These are phyloP conservation scores for Chrysogorgia sp. DNA, from an alignment of 92 coral and sea anemone species.

Conservation along the genomic window DNA sequence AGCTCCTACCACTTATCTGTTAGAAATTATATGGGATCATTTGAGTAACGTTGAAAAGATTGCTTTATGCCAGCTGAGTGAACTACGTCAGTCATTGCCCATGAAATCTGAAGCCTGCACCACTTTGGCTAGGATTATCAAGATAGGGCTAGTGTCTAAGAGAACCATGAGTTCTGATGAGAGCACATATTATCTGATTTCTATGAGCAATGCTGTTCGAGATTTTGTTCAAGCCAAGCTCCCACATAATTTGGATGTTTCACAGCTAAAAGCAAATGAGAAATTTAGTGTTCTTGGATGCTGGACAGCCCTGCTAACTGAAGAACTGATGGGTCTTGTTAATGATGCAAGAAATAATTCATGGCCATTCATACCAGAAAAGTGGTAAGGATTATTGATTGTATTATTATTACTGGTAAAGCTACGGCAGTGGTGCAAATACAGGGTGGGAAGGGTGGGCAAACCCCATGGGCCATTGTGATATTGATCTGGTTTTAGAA, in stretches of 20 bases:
- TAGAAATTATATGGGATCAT: slow-evolving; percentile 20
- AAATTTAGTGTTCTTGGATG: slow-evolving; percentile 62
- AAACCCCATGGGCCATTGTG: too few relatives aligned
- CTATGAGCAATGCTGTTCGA: slow-evolving; percentile 37
- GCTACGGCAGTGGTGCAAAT: background rate
- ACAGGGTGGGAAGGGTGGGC: too few relatives aligned
- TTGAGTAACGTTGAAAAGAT: slow-evolving; percentile 10
- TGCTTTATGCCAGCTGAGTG: slow-evolving; percentile 61
- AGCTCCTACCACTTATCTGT: slow-evolving; percentile 21
- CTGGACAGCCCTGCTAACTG: slow-evolving; percentile 75
- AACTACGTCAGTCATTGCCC: slow-evolving; percentile 77
- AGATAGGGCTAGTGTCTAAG: slow-evolving; percentile 57
- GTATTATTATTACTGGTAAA: background rate
- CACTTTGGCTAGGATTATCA: slow-evolving; percentile 37
- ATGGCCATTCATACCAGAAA: slow-evolving; percentile 98
- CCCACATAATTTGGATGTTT: background rate
- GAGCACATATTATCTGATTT: slow-evolving; percentile 5
- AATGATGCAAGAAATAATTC: slow-evolving; percentile 72
- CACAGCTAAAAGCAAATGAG: background rate
- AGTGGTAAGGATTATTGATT: slow-evolving; percentile 66
- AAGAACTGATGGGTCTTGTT: slow-evolving; percentile 62
- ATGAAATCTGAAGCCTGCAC: slow-evolving; percentile 11
- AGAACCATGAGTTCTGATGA: background rate
- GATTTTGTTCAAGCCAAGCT: slow-evolving; percentile 33
- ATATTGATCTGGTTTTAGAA: too few relatives aligned